Percentiles rank a stretch among this genome's conserved stretches.
phyloP scores from a whole-genome alignment of 2,797 vertebrate genomes.

The Enteromius thamalakanensis region DNA sequence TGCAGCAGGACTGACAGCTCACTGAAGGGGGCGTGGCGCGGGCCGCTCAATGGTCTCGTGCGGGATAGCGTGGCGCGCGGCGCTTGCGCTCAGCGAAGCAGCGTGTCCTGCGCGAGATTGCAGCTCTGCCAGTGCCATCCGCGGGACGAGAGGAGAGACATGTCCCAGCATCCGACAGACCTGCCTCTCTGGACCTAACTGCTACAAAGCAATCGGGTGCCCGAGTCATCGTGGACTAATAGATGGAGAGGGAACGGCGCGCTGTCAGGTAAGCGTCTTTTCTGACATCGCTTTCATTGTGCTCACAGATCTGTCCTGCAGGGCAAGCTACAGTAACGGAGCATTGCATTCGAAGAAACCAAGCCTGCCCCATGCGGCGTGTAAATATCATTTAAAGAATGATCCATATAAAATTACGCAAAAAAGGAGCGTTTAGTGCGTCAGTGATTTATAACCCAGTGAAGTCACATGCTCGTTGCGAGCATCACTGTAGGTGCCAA shows the following conservation, averaged over 20 bases:
- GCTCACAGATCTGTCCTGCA: slow-evolving; percentile 3
- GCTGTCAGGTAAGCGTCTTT: slow-evolving; percentile 48
- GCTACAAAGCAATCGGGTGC: slow-evolving; percentile 11
- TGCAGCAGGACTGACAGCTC: slow-evolving; percentile 33
- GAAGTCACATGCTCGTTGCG: not conserved
- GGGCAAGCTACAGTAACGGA: not conserved
- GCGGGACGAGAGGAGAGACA: slow-evolving; percentile 40
- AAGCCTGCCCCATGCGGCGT: slow-evolving; percentile 4
- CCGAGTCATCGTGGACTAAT: slow-evolving; percentile 34
- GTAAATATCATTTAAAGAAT: not conserved
- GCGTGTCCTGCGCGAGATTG: slow-evolving; percentile 56
- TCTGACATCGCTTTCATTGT: slow-evolving; percentile 28
- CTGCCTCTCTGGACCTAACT: slow-evolving; percentile 42
- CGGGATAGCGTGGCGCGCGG: slow-evolving; percentile 51
- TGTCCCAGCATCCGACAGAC: slow-evolving; percentile 44
- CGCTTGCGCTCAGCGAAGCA: slow-evolving; percentile 51
- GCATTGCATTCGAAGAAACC: not conserved
- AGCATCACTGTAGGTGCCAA: slow-evolving; percentile 8
- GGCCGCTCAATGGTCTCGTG: slow-evolving; percentile 47
- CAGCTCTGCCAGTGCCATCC: slow-evolving; percentile 46
- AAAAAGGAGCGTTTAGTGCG: not conserved
- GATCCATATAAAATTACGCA: not conserved
- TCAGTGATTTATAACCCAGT: not conserved
- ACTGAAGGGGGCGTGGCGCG: slow-evolving; percentile 59
- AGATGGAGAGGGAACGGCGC: slow-evolving; percentile 28